phyloP scores from a whole-genome alignment of 1,140 invertebrate species.

The Conus ventricosus region DNA sequence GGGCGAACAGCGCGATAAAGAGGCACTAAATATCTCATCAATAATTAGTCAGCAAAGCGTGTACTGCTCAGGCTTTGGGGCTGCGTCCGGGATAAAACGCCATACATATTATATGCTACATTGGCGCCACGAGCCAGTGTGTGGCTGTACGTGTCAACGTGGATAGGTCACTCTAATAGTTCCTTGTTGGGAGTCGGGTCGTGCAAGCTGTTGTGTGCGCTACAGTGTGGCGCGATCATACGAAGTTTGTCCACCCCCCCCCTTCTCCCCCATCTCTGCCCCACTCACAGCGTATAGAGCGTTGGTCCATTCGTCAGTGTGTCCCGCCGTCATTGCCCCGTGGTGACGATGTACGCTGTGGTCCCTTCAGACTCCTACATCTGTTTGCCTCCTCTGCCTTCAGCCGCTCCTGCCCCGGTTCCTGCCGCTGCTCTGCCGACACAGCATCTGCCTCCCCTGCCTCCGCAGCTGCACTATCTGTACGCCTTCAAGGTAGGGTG shows the following conservation, averaged over 20 bases:
- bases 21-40: slow-evolving; percentile 7
- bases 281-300: background rate
- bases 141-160: background rate
- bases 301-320: background rate
- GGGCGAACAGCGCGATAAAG: background rate
- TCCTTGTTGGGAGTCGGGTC: background rate
- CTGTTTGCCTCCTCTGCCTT: background rate
- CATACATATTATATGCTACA: background rate
- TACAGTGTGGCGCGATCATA: too few species aligned
- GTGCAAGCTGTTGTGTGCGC: slow-evolving; percentile 1
- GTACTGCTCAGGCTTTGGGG: background rate
- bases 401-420: background rate
- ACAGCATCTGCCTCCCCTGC: background rate
- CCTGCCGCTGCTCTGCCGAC: background rate
- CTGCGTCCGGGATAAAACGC: background rate
- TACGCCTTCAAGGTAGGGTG: background rate
- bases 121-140: background rate
- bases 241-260: background rate
- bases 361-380: background rate
- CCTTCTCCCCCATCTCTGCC: background rate
- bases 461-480: background rate
- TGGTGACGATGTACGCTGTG: slow-evolving; percentile 6
- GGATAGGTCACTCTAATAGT: slow-evolving; percentile 2
- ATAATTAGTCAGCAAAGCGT: background rate
- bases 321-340: background rate